These are phyloP conservation scores for Bombus confusus DNA, from an alignment of 1,140 invertebrate species.

Conservation along the genomic window DNA sequence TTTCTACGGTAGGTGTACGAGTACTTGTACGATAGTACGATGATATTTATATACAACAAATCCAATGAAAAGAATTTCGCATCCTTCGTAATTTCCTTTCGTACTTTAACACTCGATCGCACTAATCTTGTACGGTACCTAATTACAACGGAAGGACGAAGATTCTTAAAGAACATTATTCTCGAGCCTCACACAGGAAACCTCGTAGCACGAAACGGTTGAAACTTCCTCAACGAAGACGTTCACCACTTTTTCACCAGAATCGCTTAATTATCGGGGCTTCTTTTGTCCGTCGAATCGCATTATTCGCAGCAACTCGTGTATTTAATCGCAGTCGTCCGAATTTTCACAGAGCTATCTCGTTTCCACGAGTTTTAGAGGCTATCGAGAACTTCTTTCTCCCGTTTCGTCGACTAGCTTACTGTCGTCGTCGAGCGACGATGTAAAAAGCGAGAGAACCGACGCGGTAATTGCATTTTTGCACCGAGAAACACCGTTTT, in stretches of 20 bases:
- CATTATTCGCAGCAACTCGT: slow-evolving; percentile 41
- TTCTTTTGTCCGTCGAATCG: slow-evolving; percentile 34
- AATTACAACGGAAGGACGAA: neutral
- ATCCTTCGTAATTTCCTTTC: neutral
- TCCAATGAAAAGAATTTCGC: neutral
- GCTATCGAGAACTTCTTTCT: neutral
- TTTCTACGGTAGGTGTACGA: too few species aligned
- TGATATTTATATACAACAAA: neutral
- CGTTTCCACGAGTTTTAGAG: neutral
- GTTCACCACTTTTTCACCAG: slow-evolving; percentile 22
- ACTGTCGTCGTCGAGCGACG: neutral
- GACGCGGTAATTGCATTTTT: slow-evolving; percentile 40
- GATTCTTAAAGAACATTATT: neutral
- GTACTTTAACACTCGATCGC: neutral
- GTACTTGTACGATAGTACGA: too few species aligned
- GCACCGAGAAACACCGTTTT: slow-evolving; percentile 3
- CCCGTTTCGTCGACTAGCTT: too few species aligned
- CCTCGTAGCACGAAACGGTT: neutral
- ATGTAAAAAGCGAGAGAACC: neutral
- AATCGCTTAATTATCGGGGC: slow-evolving; percentile 21
- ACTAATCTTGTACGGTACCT: neutral
- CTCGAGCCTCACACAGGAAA: neutral
- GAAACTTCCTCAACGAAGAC: slow-evolving; percentile 14
- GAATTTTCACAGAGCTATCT: slow-evolving; percentile 16
- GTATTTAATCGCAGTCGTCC: slow-evolving; percentile 40